Percentiles rank a stretch among this genome's conserved stretches.
Evolutionary conservation across 53 echinoderm and acorn worm species (phyloP).

Genomic region (Zoroaster sp.): DNA sequence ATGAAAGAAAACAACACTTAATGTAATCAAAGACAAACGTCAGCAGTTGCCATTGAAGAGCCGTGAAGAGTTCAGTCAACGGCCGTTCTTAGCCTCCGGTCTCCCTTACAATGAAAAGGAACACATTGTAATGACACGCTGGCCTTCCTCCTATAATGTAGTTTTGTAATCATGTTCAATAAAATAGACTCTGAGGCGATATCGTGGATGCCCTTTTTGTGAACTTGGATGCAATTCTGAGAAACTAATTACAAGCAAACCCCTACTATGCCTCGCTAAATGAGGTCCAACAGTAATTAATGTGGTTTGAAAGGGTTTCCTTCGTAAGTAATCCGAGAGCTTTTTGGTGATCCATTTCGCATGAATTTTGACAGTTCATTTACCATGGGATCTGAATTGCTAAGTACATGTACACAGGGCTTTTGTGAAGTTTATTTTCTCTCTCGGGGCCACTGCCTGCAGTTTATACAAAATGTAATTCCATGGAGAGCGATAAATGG

Average conservation of each 20-base stretch:
- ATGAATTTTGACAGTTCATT: constrained; percentile 24
- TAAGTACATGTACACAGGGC: background rate
- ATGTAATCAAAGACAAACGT: background rate
- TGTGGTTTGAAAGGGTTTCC: background rate
- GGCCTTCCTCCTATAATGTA: background rate
- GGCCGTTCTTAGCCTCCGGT: constrained; percentile 31
- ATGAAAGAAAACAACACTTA: background rate
- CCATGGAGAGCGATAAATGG: background rate
- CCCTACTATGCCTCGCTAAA: background rate
- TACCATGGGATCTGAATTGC: background rate
- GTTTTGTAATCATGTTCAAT: background rate
- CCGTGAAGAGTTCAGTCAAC: background rate
- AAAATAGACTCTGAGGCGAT: background rate
- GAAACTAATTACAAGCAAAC: background rate
- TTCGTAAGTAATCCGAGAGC: background rate
- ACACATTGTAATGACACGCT: background rate
- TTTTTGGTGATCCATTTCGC: constrained; percentile 8
- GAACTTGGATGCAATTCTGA: background rate
- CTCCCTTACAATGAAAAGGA: background rate
- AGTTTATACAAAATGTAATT: background rate
- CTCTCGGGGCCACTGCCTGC: background rate
- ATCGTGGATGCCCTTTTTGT: background rate
- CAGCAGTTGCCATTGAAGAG: background rate
- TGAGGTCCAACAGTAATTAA: background rate
- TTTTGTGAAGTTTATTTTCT: background rate